Evolutionary conservation across 1,140 invertebrate genomes (phyloP).

Genomic region (Diabrotica virgifera): DNA sequence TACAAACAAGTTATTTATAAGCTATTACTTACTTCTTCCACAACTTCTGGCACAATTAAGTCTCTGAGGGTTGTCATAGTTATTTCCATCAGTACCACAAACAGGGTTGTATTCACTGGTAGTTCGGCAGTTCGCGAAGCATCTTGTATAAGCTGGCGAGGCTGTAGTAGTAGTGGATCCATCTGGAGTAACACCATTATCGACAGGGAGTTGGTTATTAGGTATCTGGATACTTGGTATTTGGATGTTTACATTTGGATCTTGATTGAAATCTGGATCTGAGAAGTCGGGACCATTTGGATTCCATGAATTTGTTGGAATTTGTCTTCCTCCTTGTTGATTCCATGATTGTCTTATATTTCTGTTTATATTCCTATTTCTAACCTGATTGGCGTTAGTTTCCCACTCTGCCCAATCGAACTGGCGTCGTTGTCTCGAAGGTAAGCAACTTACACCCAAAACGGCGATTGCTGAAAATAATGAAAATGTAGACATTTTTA

Average conservation of each 20-base stretch:
- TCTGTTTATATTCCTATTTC: no score
- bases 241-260: no score
- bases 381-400: neutral
- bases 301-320: no score
- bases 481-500: no score
- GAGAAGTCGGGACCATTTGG: no score
- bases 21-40: conserved; percentile 52
- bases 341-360: no score
- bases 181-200: conserved; percentile 27
- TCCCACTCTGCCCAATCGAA: neutral
- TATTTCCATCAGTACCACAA: conserved; percentile 62
- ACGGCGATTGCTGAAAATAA: neutral
- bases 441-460: neutral
- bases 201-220: no score
- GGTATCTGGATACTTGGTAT: neutral
- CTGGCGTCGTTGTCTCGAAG: neutral
- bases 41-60: conserved; percentile 59
- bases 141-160: conserved; percentile 40
- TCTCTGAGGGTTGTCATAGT: conserved; percentile 60
- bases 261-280: no score
- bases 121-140: conserved; percentile 50
- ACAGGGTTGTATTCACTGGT: conserved; percentile 66
- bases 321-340: no score
- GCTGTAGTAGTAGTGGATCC: conserved; percentile 30
- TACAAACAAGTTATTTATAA: no score